Percentiles rank a stretch among this genome's conserved stretches.
Evolutionary conservation across 2,113 vertebrate genomes (phyloP).

Genomic region (Elephas maximus): DNA sequence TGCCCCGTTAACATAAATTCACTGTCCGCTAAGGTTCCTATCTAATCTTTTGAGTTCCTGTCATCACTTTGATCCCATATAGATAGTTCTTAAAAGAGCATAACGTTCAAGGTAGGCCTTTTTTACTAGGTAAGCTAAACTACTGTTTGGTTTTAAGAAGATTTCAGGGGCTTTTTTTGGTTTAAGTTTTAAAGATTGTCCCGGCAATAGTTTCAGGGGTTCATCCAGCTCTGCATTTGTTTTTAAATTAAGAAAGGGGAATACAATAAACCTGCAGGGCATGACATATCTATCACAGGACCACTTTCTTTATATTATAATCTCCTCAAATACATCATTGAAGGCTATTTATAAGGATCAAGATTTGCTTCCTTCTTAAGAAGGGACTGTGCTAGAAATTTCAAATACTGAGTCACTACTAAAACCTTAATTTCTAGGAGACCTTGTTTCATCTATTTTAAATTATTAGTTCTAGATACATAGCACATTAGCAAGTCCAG

Average conservation of each 20-base stretch:
- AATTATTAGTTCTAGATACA: slow-evolving; percentile 10
- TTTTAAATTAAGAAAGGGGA: not conserved
- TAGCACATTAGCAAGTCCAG: not conserved
- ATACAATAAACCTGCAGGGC: not conserved
- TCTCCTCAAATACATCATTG: not conserved
- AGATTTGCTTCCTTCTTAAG: not conserved
- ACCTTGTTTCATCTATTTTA: not conserved
- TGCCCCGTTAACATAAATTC: not conserved
- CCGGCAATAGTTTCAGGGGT: not conserved
- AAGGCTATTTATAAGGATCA: not conserved
- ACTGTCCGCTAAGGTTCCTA: not conserved
- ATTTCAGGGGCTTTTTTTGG: not conserved
- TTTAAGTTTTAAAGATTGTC: not conserved
- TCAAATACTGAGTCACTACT: slow-evolving; percentile 6
- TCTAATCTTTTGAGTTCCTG: not conserved
- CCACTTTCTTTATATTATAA: not conserved
- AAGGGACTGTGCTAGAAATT: not conserved
- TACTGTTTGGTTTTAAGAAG: not conserved
- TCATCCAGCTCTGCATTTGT: not conserved
- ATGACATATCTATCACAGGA: not conserved
- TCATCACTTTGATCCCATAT: not conserved
- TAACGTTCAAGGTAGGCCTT: not conserved
- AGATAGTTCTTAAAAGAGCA: not conserved
- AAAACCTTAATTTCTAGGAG: slow-evolving; percentile 44
- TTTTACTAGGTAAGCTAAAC: not conserved